A percentile compares a stretch with the other conserved stretches of the same genome.
phyloP scores from a whole-genome alignment of 23 tunicate species.

The Diplosoma virens region DNA sequence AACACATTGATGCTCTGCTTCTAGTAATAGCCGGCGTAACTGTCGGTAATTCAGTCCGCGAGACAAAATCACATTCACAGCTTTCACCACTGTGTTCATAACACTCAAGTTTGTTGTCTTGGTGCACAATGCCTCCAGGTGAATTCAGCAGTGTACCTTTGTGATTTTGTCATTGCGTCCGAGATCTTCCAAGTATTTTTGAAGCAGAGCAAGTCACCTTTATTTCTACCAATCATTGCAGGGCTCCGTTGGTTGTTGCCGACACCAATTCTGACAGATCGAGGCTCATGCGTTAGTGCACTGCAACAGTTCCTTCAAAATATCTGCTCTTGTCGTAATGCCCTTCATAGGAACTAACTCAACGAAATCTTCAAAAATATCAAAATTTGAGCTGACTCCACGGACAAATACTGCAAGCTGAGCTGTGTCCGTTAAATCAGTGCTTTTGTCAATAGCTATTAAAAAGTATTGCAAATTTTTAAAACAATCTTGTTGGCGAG shows the following conservation, averaged over 20 bases:
- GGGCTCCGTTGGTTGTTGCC: no score
- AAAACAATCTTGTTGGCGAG: conserved; percentile 51
- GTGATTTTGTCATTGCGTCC: conserved; percentile 30
- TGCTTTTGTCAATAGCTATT: conserved; percentile 29
- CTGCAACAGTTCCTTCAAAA: conserved; percentile 42
- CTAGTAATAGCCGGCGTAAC: conserved; percentile 46
- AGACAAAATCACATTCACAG: conserved; percentile 47
- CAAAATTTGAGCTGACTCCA: conserved; percentile 49
- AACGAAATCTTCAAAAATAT: conserved; percentile 46
- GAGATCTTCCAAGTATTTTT: conserved; percentile 40
- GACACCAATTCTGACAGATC: no score
- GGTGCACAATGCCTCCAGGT: conserved; percentile 64
- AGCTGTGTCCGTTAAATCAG: conserved; percentile 51
- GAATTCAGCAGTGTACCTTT: conserved; percentile 44
- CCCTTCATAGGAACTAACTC: no score
- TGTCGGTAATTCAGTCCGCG: conserved; percentile 41
- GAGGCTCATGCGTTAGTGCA: conserved; percentile 27
- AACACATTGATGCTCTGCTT: conserved; percentile 53
- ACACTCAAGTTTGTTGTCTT: conserved; percentile 28
- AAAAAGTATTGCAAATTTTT: conserved; percentile 54
- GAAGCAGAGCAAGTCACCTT: conserved; percentile 60
- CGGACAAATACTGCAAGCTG: conserved; percentile 57
- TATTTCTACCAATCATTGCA: conserved; percentile 42
- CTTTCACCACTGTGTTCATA: no score
- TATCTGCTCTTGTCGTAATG: conserved; percentile 50